phyloP scores from a whole-genome alignment of 2,797 vertebrate genomes.

The Anas bahamensis region DNA sequence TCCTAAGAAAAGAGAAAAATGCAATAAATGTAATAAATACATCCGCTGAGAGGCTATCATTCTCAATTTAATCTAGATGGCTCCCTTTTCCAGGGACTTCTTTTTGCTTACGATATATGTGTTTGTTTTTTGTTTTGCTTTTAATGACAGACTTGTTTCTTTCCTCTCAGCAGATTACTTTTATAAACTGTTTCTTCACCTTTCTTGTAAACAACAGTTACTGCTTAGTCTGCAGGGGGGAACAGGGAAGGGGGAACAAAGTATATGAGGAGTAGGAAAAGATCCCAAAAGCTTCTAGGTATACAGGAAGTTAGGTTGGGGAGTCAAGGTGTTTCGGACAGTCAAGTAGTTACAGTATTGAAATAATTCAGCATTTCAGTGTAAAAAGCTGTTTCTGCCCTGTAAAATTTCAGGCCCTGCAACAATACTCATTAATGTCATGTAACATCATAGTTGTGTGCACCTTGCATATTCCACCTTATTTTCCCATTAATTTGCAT shows the following conservation, averaged over 20 bases:
- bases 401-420: neutral
- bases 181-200: constrained; percentile 11
- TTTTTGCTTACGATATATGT: neutral
- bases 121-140: neutral
- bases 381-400: neutral
- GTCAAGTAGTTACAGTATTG: neutral
- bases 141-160: neutral
- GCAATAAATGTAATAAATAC: neutral
- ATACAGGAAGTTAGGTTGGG: neutral
- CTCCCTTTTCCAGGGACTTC: neutral
- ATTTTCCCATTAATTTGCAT: neutral
- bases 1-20: neutral
- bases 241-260: neutral
- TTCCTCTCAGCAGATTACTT: constrained; percentile 37
- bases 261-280: neutral
- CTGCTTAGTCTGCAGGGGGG: neutral
- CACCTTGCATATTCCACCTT: neutral
- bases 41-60: neutral
- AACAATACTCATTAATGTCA: neutral
- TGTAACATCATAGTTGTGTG: neutral
- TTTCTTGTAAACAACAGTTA: neutral
- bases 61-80: neutral
- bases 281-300: neutral
- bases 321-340: neutral
- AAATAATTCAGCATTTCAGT: neutral